Percentiles rank a stretch among this genome's conserved stretches.
Evolutionary conservation across 1,140 invertebrate species (phyloP).

Genomic region (Bombus balteatus): DNA sequence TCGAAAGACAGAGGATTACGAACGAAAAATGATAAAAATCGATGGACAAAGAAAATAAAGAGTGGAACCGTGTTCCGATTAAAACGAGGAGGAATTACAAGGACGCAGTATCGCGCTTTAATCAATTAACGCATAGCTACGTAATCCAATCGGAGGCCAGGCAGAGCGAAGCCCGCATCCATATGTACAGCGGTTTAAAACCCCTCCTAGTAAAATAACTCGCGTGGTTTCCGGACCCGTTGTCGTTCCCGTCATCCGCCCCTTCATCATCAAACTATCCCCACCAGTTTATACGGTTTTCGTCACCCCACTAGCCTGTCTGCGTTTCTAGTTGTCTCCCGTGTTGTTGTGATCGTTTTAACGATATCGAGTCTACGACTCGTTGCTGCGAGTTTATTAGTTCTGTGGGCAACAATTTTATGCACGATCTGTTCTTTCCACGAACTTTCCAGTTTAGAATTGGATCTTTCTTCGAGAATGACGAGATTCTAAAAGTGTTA

Average conservation of each 20-base stretch:
- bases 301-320: neutral
- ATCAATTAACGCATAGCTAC: slow-evolving; percentile 75
- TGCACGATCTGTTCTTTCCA: neutral
- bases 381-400: neutral
- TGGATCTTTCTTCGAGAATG: neutral
- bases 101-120: slow-evolving; percentile 68
- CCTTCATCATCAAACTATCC: slow-evolving; percentile 25
- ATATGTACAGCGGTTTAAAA: slow-evolving; percentile 74
- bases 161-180: slow-evolving; percentile 62
- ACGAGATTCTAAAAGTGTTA: too few species aligned
- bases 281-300: neutral
- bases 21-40: too few species aligned
- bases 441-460: neutral
- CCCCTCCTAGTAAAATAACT: slow-evolving; percentile 63
- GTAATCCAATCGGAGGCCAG: slow-evolving; percentile 73
- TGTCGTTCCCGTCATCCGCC: slow-evolving; percentile 41
- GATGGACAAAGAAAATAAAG: too few species aligned
- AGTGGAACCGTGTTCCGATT: neutral
- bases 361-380: neutral
- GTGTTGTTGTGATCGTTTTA: slow-evolving; percentile 7
- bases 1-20: neutral
- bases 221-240: slow-evolving; percentile 64
- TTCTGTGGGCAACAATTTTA: neutral
- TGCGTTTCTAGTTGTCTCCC: neutral
- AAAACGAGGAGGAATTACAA: slow-evolving; percentile 39